Conservation (phyloP, 2,113 vertebrate genomes). For the Peromyscus leucopus region DNA sequence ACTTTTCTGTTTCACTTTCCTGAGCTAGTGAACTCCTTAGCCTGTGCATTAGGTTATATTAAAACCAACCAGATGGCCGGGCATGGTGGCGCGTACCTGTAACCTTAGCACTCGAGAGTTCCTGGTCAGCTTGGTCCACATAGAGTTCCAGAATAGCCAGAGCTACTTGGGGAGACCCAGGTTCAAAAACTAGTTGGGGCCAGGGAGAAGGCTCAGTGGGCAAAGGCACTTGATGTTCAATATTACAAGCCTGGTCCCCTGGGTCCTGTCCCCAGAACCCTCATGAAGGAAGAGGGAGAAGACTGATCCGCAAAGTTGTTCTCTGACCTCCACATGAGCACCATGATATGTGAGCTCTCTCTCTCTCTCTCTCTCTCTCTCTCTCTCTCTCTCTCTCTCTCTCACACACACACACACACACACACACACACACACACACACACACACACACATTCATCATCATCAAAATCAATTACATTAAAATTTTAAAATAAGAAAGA, state of each 20-base stretch:
- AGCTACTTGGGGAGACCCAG: background rate
- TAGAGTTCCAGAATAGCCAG: background rate
- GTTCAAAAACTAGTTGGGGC: background rate
- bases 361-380: background rate
- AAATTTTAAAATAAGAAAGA: background rate
- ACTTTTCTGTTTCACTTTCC: slow-evolving; percentile 30
- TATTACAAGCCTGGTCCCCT: background rate
- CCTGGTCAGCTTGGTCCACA: background rate
- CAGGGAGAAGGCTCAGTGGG: background rate
- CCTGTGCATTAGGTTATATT: slow-evolving; percentile 8
- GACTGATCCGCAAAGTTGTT: background rate
- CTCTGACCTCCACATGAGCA: background rate
- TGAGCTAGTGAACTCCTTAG: background rate
- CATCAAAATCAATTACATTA: background rate
- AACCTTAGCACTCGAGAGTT: background rate
- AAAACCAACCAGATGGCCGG: background rate
- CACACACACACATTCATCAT: background rate
- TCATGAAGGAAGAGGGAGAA: background rate
- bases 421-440: background rate
- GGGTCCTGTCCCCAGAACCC: background rate
- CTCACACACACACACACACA: no score
- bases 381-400: background rate
- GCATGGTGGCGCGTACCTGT: background rate
- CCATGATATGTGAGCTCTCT: background rate
- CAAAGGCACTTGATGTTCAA: background rate